A percentile compares a stretch with the other conserved stretches of the same genome.
Evolutionary conservation across 2,888 invertebrate species (phyloP).

Genomic region (Monopis laevigella): DNA sequence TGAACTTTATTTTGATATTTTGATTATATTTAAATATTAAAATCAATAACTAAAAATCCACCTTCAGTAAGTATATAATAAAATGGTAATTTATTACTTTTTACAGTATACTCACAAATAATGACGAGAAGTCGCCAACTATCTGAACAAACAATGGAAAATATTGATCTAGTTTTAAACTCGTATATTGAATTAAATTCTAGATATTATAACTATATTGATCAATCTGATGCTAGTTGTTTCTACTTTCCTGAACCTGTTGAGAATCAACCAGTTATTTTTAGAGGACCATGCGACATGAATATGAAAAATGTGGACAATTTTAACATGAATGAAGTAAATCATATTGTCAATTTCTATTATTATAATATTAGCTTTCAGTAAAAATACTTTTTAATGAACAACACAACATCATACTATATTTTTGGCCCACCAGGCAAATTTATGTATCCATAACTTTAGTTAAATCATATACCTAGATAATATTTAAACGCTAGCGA

Average conservation of each 20-base stretch:
- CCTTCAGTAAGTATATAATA: background rate
- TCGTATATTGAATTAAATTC: constrained; percentile 30
- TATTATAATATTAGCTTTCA: too few relatives aligned
- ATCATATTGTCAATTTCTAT: too few relatives aligned
- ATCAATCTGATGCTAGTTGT: constrained; percentile 31
- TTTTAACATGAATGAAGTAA: constrained; percentile 10
- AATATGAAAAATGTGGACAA: constrained; percentile 26
- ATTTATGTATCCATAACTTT: too few relatives aligned
- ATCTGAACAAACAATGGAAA: constrained; percentile 20
- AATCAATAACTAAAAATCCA: background rate
- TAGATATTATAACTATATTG: constrained; percentile 26
- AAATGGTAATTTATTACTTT: background rate
- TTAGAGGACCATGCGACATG: constrained; percentile 33
- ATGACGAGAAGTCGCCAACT: constrained; percentile 34
- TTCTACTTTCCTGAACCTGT: constrained; percentile 33
- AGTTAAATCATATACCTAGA: too few relatives aligned
- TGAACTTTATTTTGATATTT: too few relatives aligned
- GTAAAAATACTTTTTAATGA: too few relatives aligned
- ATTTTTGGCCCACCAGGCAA: too few relatives aligned
- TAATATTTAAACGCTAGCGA: too few relatives aligned
- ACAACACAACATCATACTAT: too few relatives aligned
- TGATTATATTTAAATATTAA: background rate
- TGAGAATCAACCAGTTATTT: constrained; percentile 26
- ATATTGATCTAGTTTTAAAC: constrained; percentile 29
- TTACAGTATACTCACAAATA: constrained; percentile 21